Percentiles rank a stretch among this genome's conserved stretches.
Conservation (phyloP, 2,797 vertebrate genomes). For the Arrhamphus sclerolepis region DNA sequence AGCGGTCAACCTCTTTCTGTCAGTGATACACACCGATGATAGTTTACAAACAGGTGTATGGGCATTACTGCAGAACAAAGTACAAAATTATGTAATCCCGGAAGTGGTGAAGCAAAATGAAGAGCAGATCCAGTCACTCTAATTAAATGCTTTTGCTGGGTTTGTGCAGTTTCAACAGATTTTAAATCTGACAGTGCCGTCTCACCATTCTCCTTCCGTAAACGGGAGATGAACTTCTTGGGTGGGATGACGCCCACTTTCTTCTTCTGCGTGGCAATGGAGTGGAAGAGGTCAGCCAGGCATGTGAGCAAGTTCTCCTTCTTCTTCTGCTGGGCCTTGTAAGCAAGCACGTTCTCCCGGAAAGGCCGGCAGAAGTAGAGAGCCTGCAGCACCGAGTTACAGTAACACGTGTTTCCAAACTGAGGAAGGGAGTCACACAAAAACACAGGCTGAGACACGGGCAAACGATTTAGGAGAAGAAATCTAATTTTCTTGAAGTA, state of each 20-base stretch:
- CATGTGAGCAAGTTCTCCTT: conserved; percentile 98
- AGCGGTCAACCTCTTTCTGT: conserved; percentile 74
- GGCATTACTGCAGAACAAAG: too few relatives aligned
- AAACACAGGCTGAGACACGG: conserved; percentile 9
- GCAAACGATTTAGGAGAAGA: not conserved
- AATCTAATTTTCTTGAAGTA: not conserved
- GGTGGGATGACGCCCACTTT: conserved; percentile 98
- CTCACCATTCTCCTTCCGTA: conserved; percentile 96
- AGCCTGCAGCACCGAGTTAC: conserved; percentile 97
- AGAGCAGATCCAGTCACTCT: not conserved
- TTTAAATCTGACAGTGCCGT: not conserved
- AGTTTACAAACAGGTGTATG: not conserved
- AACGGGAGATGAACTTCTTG: conserved; percentile 97
- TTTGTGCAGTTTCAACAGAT: not conserved
- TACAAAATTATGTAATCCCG: too few relatives aligned
- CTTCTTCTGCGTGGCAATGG: conserved; percentile 98
- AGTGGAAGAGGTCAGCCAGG: conserved; percentile 97
- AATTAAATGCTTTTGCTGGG: not conserved
- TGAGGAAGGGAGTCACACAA: conserved; percentile 60
- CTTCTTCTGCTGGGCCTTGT: conserved; percentile 98
- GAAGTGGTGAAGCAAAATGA: not conserved
- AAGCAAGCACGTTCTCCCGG: conserved; percentile 95
- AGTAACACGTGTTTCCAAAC: conserved; percentile 99
- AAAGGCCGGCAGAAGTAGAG: conserved; percentile 97
- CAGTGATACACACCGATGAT: not conserved